Evolutionary conservation across 2,113 vertebrate species (phyloP).

Genomic region (Coryphaenoides rupestris): DNA sequence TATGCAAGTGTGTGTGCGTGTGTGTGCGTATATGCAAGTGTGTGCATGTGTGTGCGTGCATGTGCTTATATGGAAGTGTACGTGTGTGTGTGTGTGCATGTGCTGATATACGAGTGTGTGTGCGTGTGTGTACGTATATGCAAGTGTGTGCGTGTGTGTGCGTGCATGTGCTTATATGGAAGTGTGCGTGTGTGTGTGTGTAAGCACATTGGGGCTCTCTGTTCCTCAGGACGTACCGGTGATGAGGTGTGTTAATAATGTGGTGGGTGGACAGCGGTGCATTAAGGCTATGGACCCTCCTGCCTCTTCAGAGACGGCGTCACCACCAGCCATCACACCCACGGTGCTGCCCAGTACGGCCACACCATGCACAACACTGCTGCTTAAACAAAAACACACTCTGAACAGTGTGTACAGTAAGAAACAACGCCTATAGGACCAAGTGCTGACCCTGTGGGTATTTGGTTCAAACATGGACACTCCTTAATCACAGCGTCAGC

Average conservation of each 20-base stretch:
- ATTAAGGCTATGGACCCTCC: background rate
- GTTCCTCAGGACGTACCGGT: background rate
- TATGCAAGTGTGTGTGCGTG: too few species aligned
- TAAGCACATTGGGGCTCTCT: background rate
- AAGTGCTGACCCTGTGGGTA: too few species aligned
- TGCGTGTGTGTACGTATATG: too few species aligned
- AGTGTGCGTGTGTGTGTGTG: background rate
- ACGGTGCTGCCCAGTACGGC: background rate
- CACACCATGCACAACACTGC: background rate
- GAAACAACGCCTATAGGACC: too few species aligned
- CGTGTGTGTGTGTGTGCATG: too few species aligned
- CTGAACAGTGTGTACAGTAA: background rate
- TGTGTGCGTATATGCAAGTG: too few species aligned
- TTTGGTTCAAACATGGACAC: too few species aligned
- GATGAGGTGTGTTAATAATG: background rate
- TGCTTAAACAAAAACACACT: slow-evolving; percentile 3
- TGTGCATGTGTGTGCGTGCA: too few species aligned
- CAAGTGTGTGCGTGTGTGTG: background rate
- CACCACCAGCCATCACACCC: background rate
- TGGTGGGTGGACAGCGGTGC: background rate
- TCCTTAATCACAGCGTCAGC: too few species aligned
- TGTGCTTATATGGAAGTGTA: too few species aligned
- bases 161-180: background rate
- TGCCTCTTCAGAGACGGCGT: too few species aligned
- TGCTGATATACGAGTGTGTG: too few species aligned